Base-by-base conservation (phyloP, 1,140 invertebrate genomes). In the Drosophila fuyamai region DNA sequence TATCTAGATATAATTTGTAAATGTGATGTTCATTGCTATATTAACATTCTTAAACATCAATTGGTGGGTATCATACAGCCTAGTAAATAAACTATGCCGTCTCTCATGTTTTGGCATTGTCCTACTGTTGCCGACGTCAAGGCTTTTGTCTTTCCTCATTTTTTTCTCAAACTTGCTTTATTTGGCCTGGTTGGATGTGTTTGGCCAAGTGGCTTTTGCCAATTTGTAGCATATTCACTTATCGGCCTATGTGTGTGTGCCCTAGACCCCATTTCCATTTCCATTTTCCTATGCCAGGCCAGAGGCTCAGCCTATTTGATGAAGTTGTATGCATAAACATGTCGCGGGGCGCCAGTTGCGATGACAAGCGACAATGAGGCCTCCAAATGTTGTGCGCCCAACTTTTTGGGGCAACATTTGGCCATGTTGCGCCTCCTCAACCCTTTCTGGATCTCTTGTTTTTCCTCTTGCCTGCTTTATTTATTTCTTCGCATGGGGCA, bases 291-390 rank as follows among this genome's bases (percentile, higher is more conserved):
- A 6, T 56, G 18, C 29, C 51, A 8, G 40, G 40, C 41, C 38
- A 63, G 47, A 51, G 51, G 59, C 41, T 70, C 27, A 63, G 79
- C 65, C 84, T 65, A 88, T 89, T 89, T 89, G 84, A 89, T 89
- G 85, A 83, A 89, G 84, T 89, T 89, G 84, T 83, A 84, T 89
- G 84, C 84, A 89, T 89, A 89, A 90, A 90, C 76, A 86, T 89
- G 85, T 89, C 77, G 81, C 81, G 77, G 46, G 50, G 77, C 77
- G 84, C 76, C 84, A 89, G 84, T 84, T 89, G 84, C 56, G 85
- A 72, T 89, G 84, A 89, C 84, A 89, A 90, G 84, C 76, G 76
- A 83, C 84, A 89, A 89, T 89, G 81, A 84, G 85, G 77, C 84
- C 32, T 35, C 48, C 29, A 51, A 51, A 51, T 51, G 48, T 51